Evolutionary conservation across 2,797 vertebrate species (phyloP), one percentile per base, ranked within the genome.

Genomic region (Apogon talboti): DNA sequence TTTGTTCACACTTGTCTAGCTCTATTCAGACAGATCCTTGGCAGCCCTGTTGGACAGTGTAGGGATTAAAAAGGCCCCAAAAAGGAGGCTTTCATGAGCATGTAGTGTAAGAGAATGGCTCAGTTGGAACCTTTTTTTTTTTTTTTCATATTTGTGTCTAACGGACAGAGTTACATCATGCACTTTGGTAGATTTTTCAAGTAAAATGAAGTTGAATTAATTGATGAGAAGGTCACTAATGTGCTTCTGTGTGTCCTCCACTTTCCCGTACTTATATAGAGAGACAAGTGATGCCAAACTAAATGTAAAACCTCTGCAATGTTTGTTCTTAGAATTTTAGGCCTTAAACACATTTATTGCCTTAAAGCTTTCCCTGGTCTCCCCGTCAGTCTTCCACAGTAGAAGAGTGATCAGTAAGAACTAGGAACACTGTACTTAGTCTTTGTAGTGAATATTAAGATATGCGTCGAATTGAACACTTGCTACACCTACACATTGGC

Each of bases 401-500:
- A 63, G 42, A 76, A 54, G 28, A 54, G 14, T 48, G 72, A 78
- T 88, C 74, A 78, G 69, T 79, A 69, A 53, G 15, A 76, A 54
- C 37, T n/a, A 18, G 61, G 18, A 84, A 71, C 54, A 63, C 64
- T 49, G 62, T 70, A 68, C 66, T 71, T 51, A 13, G 55, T 71
- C 42, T 75, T 79, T 71, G 69, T 54, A 40, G 33, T 11, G 11
- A 65, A 70, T 68, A 75, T 47, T 56, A 45, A 66, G 59, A 71
- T 78, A 54, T 0, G 10, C 16, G 13, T 72, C 3, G 35, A 72
- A 56, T 74, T 56, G 66, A 79, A 51, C 44, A 47, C 55, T 73
- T 21, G 1, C 53, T 68, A 71, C 85, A 84, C 82, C 79, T 76
- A 74, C 83, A 79, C 61, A 30, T 53, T 77, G 61, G 60, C 76